A percentile compares a stretch with the other conserved stretches of the same genome.
phyloP scores from a whole-genome alignment of 2,797 vertebrate genomes.

The Eospalax fontanierii region DNA sequence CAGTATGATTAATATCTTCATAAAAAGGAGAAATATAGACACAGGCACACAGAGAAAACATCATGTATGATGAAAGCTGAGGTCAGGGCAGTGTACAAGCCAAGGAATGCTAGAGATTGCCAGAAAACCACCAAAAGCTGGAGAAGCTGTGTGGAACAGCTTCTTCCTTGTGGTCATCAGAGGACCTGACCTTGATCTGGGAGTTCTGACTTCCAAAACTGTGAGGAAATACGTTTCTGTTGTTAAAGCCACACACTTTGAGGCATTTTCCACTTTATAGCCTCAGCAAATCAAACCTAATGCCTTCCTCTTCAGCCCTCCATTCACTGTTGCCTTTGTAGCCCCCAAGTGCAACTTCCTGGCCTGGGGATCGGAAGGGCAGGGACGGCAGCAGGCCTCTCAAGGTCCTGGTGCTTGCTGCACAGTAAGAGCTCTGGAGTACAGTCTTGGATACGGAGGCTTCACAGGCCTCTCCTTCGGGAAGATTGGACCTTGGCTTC shows the following conservation, averaged over 20 bases:
- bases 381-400: not conserved
- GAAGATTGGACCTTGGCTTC: not conserved
- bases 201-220: not conserved
- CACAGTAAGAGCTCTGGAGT: not conserved
- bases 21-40: not conserved
- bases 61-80: not conserved
- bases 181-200: not conserved
- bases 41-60: not conserved
- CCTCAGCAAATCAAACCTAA: not conserved
- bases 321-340: not conserved
- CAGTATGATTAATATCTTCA: not conserved
- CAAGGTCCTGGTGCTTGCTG: not conserved
- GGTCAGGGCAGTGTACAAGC: not conserved
- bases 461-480: not conserved
- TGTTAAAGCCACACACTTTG: not conserved
- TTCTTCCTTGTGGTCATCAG: not conserved
- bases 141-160: not conserved
- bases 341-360: not conserved
- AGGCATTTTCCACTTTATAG: not conserved
- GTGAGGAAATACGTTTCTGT: not conserved
- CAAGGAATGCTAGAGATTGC: not conserved
- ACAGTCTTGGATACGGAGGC: not conserved
- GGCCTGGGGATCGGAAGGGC: not conserved
- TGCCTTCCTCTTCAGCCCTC: not conserved
- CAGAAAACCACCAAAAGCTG: not conserved